A percentile compares a stretch with the other conserved stretches of the same genome.
Conservation (phyloP, 2,888 invertebrate species). For the Chorisops tibialis region DNA sequence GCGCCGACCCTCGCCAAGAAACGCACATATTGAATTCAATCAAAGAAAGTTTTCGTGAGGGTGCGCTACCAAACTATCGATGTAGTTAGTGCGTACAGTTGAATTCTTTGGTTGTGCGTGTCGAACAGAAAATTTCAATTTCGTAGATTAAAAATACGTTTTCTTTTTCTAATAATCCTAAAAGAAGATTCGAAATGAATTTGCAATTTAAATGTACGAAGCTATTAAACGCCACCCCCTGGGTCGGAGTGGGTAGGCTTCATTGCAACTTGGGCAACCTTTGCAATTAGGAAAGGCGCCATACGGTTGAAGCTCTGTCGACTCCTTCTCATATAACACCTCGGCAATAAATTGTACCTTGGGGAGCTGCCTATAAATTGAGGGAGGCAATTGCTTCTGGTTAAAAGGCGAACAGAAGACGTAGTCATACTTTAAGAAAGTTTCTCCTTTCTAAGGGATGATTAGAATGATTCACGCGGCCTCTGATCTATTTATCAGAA, state of each 20-base stretch:
- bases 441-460: constrained; percentile 19
- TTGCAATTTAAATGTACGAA: constrained; percentile 29
- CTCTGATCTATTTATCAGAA: constrained; percentile 31
- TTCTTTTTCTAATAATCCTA: too few species aligned
- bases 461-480: constrained; percentile 32
- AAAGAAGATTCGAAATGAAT: constrained; percentile 21
- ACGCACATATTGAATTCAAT: too few species aligned
- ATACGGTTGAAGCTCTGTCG: not conserved
- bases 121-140: constrained; percentile 24
- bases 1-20: too few species aligned
- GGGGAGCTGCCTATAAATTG: constrained; percentile 1
- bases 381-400: constrained; percentile 13
- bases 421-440: not conserved
- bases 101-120: constrained; percentile 1
- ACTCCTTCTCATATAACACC: not conserved
- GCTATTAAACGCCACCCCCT: too few species aligned
- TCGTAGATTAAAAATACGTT: constrained; percentile 30
- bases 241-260: too few species aligned
- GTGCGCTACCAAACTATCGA: too few species aligned
- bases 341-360: constrained; percentile 7
- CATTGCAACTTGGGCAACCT: too few species aligned
- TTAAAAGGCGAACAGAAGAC: not conserved
- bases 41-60: too few species aligned
- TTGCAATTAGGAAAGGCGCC: not conserved
- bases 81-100: too few species aligned